Evolutionary conservation across 1,140 invertebrate genomes (phyloP), one percentile per base, ranked within the genome.

Genomic region (Antheraea mylitta): DNA sequence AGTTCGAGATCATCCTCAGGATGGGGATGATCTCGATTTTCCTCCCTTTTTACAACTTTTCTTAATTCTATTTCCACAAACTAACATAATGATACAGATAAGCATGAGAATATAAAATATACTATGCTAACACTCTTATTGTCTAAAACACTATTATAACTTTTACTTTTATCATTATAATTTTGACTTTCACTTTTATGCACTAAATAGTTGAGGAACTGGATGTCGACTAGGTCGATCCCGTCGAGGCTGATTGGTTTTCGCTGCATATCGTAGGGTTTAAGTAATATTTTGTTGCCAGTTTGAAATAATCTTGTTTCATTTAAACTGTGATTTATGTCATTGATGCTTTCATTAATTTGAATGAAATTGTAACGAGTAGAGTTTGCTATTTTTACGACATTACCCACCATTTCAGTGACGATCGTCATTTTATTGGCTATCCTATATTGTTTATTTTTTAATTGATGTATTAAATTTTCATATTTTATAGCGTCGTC

Each of bases 401-500:
- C 58, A 11, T 18, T 65, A 59, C 37, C 30, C 48, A 69, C 66
- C 18, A 69, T 73, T 67, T 73, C 67, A 37, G 67, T 60, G 53
- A 69, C 60, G 5, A 69, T 59, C 22, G 67, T 73, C 13, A 69
- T 38, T 60, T 69, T 73, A 11, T 67, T 73, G 42, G 4, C 9
- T 30, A 69, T 67, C n/a, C 59, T 59, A 64, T 67, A 19, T 64
- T 73, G 71, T 60, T 61, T 67, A 16, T 59, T 63, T 45, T 67
- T 67, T 60, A 73, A 18, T 38, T 71, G 61, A 59, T 64, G 62
- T 22, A 67, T 66, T 9, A 67, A 58, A 62, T 71, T 71, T 53
- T 78, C 58, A 64, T 71, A 78, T 36, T 64, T 66, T 10, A 72
- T 68, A 16, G 73, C 71, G 18, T 78, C 74, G 10, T 65, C 70